Evolutionary conservation across 92 coral and sea anemone genomes (phyloP).

Genomic region (Phenganax stokvisi): DNA sequence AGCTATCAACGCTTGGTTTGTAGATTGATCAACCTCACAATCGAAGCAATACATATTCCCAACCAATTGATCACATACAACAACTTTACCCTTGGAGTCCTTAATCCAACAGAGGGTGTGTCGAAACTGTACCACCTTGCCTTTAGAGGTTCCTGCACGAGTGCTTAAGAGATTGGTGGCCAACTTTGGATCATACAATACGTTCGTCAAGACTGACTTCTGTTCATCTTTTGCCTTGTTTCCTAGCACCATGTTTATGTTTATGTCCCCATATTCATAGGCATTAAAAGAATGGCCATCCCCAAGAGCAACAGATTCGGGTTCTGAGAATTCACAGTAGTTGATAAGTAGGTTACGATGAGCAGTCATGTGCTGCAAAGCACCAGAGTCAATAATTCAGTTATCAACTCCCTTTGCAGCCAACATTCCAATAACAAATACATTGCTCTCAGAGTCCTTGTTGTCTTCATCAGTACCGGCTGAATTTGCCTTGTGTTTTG

Average conservation of each 20-base stretch:
- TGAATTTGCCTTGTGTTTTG: slow-evolving; percentile 38
- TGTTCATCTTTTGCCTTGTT: slow-evolving; percentile 16
- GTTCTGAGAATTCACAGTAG: slow-evolving; percentile 39
- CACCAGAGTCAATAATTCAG: slow-evolving; percentile 51
- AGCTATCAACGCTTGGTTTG: slow-evolving; percentile 16
- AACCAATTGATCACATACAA: slow-evolving; percentile 25
- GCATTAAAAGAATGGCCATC: slow-evolving; percentile 58
- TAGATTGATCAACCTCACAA: slow-evolving; percentile 13
- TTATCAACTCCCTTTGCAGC: background rate
- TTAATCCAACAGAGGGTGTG: slow-evolving; percentile 46
- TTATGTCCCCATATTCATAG: slow-evolving; percentile 47
- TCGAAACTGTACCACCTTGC: slow-evolving; percentile 55
- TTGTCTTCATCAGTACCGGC: slow-evolving; percentile 35
- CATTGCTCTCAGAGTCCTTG: slow-evolving; percentile 42
- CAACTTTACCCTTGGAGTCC: slow-evolving; percentile 50
- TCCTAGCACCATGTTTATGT: slow-evolving; percentile 50
- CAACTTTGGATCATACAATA: slow-evolving; percentile 50
- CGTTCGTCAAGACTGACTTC: slow-evolving; percentile 54
- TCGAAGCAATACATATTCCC: slow-evolving; percentile 26
- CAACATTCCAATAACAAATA: slow-evolving; percentile 35
- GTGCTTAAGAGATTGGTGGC: slow-evolving; percentile 52
- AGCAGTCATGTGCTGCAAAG: slow-evolving; percentile 53
- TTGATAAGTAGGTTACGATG: slow-evolving; percentile 42
- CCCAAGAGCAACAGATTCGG: slow-evolving; percentile 42
- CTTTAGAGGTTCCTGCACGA: slow-evolving; percentile 51